Conservation (phyloP, 2,797 vertebrate species). For the Clarias pachynema region DNA sequence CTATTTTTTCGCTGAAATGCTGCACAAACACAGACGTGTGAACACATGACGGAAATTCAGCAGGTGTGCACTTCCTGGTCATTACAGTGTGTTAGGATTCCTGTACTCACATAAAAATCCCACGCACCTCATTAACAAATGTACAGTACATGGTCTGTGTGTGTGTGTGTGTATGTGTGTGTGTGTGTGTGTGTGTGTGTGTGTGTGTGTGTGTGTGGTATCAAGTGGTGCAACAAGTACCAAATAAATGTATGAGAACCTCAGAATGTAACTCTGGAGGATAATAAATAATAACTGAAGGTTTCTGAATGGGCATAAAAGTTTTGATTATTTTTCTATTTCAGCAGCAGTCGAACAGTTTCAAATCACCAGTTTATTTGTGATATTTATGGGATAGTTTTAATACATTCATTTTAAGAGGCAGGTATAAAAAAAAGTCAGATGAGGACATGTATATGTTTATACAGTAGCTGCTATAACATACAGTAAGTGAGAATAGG, state of each 20-base stretch:
- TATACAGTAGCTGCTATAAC: neutral
- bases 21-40: neutral
- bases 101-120: neutral
- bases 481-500: neutral
- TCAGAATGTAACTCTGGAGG: neutral
- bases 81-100: neutral
- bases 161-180: slow-evolving; percentile 6
- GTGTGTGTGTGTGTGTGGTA: neutral
- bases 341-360: neutral
- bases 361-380: neutral
- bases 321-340: no score
- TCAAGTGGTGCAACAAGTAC: neutral
- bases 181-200: slow-evolving; percentile 8
- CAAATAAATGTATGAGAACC: neutral
- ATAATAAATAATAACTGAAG: neutral
- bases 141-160: neutral
- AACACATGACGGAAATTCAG: neutral
- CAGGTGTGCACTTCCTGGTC: neutral
- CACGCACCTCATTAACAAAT: neutral
- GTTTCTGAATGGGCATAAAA: neutral
- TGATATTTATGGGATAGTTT: neutral
- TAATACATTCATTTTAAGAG: neutral
- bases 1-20: neutral
- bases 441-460: neutral
- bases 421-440: neutral